Conservation (phyloP, 1,140 invertebrate species). For the Panulirus ornatus region DNA sequence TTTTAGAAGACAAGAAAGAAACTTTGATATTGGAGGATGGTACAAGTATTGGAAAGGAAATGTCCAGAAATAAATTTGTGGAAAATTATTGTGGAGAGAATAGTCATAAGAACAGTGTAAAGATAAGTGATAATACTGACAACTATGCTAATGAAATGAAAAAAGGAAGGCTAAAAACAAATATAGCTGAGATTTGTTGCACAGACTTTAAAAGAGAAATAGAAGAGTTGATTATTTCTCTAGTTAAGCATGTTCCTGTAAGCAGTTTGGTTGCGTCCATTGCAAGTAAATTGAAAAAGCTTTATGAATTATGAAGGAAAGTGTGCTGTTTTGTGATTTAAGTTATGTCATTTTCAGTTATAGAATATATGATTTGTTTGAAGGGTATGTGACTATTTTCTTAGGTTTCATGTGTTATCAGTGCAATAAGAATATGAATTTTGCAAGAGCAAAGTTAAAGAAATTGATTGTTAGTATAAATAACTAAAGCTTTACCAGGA, state of each 20-base stretch:
- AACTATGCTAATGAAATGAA: neutral
- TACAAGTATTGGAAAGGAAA: neutral
- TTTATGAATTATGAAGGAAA: slow-evolving; percentile 33
- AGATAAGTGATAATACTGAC: neutral
- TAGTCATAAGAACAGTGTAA: neutral
- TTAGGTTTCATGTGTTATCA: too few relatives aligned
- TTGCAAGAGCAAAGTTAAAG: too few relatives aligned
- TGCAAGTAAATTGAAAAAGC: slow-evolving; percentile 45
- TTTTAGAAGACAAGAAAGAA: neutral
- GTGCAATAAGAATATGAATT: too few relatives aligned
- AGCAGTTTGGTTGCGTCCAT: slow-evolving; percentile 23
- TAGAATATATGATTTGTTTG: too few relatives aligned
- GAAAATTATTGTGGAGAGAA: neutral
- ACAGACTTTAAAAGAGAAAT: slow-evolving; percentile 5
- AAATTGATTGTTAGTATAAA: too few relatives aligned
- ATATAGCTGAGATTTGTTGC: neutral
- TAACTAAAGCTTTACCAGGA: too few relatives aligned
- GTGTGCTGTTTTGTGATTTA: neutral
- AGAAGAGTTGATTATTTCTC: slow-evolving; percentile 15
- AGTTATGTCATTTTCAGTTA: too few relatives aligned
- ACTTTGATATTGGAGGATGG: neutral
- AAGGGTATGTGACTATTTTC: too few relatives aligned
- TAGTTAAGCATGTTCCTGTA: slow-evolving; percentile 22
- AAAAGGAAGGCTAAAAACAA: neutral
- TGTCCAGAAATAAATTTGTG: neutral